Base-by-base conservation (phyloP, 1,140 invertebrate genomes). In the Epicauta chinensis region DNA sequence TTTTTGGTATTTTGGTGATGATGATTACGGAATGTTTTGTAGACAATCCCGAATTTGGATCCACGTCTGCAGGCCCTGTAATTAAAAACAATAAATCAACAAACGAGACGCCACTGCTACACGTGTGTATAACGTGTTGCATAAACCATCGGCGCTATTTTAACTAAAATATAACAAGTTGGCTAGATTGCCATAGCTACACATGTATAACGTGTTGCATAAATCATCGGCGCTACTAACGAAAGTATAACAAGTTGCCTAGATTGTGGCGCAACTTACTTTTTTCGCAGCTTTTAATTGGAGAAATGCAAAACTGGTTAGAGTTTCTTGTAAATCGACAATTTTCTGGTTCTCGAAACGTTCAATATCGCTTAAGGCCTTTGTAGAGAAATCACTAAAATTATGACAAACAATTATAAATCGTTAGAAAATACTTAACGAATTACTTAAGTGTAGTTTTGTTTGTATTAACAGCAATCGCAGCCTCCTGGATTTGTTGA, bases 211-310 rank as follows among this genome's bases (percentile, higher is more conserved):
- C n/a, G n/a, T n/a, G n/a, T n/a, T n/a, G n/a, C n/a, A n/a, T n/a
- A n/a, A n/a, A n/a, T n/a, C n/a, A n/a, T n/a, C n/a, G n/a, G n/a
- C n/a, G n/a, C n/a, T n/a, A n/a, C n/a, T n/a, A n/a, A n/a, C n/a
- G n/a, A n/a, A n/a, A n/a, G n/a, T n/a, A n/a, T n/a, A n/a, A n/a
- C n/a, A n/a, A n/a, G n/a, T n/a, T n/a, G n/a, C n/a, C n/a, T n/a
- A n/a, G n/a, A n/a, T n/a, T n/a, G n/a, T n/a, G n/a, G n/a, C n/a
- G n/a, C n/a, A n/a, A 55, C 31, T 63, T 73, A 89, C 87, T 82
- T 89, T 89, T 76, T 83, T 84, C 44, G 86, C 82, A 60, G 85
- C 78, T 73, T 89, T 89, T 45, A 88, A 82, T 72, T 90, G 87
- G 58, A 89, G 71, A 43, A 84, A 76, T 45, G 87, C 84, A 70